Percentiles rank a stretch among this genome's conserved stretches.
phyloP scores from a whole-genome alignment of 1,140 invertebrate genomes.

The Physella acuta region DNA sequence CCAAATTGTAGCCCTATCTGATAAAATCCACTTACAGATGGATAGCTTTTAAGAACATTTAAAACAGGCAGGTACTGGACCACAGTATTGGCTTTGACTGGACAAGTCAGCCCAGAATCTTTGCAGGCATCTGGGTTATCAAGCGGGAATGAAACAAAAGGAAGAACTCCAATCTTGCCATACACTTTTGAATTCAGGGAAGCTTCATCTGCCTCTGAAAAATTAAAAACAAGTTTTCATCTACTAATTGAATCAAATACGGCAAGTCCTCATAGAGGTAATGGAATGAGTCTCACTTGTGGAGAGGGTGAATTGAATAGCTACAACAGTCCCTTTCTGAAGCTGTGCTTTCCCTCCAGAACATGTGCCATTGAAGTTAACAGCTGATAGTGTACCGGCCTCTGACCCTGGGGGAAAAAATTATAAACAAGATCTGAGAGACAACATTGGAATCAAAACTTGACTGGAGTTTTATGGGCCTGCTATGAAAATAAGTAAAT shows the following conservation, averaged over 20 bases:
- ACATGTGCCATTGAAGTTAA: background rate
- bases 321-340: background rate
- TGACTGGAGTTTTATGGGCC: too few relatives aligned
- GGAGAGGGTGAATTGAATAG: background rate
- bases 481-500: too few relatives aligned
- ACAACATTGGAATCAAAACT: too few relatives aligned
- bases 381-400: background rate
- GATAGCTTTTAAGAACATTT: background rate
- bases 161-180: constrained; percentile 4
- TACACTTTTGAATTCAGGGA: constrained; percentile 8
- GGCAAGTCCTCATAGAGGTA: too few relatives aligned
- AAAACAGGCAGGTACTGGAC: constrained; percentile 7
- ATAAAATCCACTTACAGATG: constrained; percentile 7
- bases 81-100: background rate
- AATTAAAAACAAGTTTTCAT: background rate
- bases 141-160: constrained; percentile 15
- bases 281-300: background rate
- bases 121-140: constrained; percentile 22
- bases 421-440: too few relatives aligned
- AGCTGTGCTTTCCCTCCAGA: background rate
- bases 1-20: too few relatives aligned
- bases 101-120: constrained; percentile 20
- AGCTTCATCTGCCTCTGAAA: constrained; percentile 8
- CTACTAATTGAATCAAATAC: background rate
- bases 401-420: background rate